Evolutionary conservation across 2,797 vertebrate species (phyloP).

Genomic region (Helicolenus hilgendorfi): DNA sequence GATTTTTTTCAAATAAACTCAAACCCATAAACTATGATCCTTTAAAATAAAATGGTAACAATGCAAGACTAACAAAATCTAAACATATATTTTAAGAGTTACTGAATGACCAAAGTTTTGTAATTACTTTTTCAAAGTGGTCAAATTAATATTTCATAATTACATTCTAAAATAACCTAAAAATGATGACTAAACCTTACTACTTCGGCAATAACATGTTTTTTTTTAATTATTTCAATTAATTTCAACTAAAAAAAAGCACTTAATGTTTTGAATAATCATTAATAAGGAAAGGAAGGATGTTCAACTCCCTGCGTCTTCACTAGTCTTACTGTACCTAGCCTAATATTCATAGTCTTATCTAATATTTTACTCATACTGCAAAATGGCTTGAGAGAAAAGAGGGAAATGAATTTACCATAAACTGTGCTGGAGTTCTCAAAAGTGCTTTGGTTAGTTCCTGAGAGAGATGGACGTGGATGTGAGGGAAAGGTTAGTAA

Average conservation of each 20-base stretch:
- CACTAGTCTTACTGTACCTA: not conserved
- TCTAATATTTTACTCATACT: not conserved
- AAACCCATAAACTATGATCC: not conserved
- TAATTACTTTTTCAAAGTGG: not conserved
- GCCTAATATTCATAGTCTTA: not conserved
- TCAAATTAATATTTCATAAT: not conserved
- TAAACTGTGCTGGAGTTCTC: not conserved
- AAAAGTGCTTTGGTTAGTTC: conserved; percentile 36
- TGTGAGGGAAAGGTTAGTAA: conserved; percentile 47
- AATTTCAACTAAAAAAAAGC: not conserved
- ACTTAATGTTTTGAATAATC: not conserved
- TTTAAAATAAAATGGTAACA: not conserved
- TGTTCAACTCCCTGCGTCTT: not conserved
- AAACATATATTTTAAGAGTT: not conserved
- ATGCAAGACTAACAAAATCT: not conserved
- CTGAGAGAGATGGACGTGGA: conserved; percentile 47
- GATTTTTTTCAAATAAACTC: not conserved
- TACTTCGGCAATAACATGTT: not conserved
- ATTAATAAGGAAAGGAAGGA: not conserved
- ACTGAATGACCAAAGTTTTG: not conserved
- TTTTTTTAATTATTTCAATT: not conserved
- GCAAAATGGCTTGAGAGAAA: not conserved
- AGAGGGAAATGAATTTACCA: conserved; percentile 50
- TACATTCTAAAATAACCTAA: not conserved
- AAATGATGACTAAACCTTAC: not conserved